Conservation (phyloP, 2,113 vertebrate genomes). For the Mesembrinibis cayennensis region DNA sequence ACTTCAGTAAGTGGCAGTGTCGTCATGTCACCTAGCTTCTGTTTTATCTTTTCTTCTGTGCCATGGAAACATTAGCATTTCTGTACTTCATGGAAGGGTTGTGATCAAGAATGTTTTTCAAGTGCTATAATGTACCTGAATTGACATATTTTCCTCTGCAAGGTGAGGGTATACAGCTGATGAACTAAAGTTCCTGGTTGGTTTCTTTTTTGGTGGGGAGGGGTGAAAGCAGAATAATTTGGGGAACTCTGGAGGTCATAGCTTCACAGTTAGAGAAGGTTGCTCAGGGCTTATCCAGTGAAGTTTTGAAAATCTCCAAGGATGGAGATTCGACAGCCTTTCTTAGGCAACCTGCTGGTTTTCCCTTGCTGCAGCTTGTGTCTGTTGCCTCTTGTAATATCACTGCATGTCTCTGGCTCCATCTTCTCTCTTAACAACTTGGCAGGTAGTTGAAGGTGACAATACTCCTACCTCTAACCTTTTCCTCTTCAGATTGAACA, state of each 20-base stretch:
- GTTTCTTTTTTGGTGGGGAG: rapidly evolving
- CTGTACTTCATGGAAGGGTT: not conserved
- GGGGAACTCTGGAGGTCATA: not conserved
- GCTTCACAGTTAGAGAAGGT: not conserved
- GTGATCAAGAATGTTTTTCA: not conserved
- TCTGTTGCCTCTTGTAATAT: not conserved
- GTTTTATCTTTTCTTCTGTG: not conserved
- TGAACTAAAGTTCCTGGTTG: not conserved
- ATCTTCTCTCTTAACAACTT: not conserved
- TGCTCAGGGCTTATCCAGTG: not conserved
- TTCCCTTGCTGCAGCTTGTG: not conserved
- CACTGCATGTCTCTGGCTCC: not conserved
- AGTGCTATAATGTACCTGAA: not conserved
- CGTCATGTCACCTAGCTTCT: not conserved
- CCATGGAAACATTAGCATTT: not conserved
- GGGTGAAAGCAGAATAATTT: not conserved
- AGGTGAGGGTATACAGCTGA: not conserved
- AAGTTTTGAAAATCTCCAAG: not conserved
- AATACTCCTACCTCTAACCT: not conserved
- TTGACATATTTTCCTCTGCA: not conserved
- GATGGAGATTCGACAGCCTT: not conserved
- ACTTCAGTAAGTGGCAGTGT: not conserved
- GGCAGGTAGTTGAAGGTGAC: not conserved
- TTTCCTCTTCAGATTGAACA: not conserved
- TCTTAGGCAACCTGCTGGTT: not conserved